These are phyloP conservation scores for Drosophila ironensis DNA, from an alignment of 1,140 invertebrate species.

Conservation along the genomic window DNA sequence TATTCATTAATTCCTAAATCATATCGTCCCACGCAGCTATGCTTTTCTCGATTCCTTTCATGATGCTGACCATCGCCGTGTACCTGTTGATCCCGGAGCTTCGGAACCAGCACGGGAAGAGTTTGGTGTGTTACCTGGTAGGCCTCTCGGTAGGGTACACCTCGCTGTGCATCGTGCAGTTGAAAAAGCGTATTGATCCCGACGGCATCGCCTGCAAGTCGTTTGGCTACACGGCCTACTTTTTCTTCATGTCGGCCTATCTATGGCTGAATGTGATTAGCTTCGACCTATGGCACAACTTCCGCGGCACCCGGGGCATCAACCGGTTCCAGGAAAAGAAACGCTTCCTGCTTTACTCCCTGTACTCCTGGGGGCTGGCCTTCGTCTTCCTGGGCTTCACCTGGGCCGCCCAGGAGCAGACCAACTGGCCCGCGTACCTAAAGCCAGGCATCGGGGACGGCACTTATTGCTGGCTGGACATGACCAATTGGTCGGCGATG, in stretches of 20 bases:
- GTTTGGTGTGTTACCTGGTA: slow-evolving; percentile 88
- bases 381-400: slow-evolving; percentile 82
- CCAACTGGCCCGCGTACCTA: slow-evolving; percentile 77
- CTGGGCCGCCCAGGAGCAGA: slow-evolving; percentile 82
- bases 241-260: slow-evolving; percentile 89
- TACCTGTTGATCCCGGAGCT: slow-evolving; percentile 88
- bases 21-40: slow-evolving; percentile 82
- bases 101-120: slow-evolving; percentile 88
- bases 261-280: slow-evolving; percentile 91
- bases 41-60: slow-evolving; percentile 87
- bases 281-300: slow-evolving; percentile 89
- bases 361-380: slow-evolving; percentile 88
- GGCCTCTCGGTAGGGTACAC: slow-evolving; percentile 86
- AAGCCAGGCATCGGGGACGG: slow-evolving; percentile 84
- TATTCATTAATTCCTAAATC: background rate
- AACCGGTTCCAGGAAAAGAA: slow-evolving; percentile 82
- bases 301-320: slow-evolving; percentile 84
- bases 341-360: slow-evolving; percentile 86
- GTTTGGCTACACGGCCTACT: slow-evolving; percentile 86
- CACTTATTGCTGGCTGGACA: slow-evolving; percentile 84
- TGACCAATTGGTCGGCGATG: slow-evolving; percentile 82
- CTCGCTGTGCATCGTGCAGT: slow-evolving; percentile 83
- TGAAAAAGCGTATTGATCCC: slow-evolving; percentile 62
- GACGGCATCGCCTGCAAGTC: slow-evolving; percentile 36
- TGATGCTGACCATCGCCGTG: slow-evolving; percentile 87